Evolutionary conservation across 2,797 vertebrate genomes (phyloP), one percentile per base, ranked within the genome.

Genomic region (Alca torda): DNA sequence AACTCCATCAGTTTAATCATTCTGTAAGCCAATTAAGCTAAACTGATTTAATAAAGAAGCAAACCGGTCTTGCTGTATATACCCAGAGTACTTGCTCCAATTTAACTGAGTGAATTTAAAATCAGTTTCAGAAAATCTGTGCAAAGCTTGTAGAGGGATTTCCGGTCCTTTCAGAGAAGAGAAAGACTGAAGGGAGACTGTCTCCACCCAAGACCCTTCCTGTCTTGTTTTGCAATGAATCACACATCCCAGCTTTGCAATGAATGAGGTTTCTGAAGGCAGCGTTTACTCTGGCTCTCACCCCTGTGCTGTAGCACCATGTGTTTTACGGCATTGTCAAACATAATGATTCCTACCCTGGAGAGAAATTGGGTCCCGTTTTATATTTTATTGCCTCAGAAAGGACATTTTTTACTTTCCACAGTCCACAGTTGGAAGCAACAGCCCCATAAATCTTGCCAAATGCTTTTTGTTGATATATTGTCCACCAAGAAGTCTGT

Each of bases 391-490:
- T 96, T 97, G 96, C 97, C 96, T 95, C 92, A 90, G 96, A 98
- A 98, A 96, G 96, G 97, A 97, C 97, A 98, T 98, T 98, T 98
- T 98, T 98, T 98, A 97, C 95, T 95, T 98, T 92, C 94, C 93
- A 86, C 89, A 78, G 93, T 90, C 96, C 69, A 80, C 89, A 95
- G 96, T 92, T 90, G 81, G 91, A 96, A 97, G 95, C 95, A 98
- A 96, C 89, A 92, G 89, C 72, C 84, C 53, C 17, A 97, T 98
- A 98, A 98, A 98, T 98, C 96, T 93, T 94, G 89, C 93, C 89
- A 94, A 96, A 97, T 94, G 96, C 53, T 97, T 96, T 86, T 60
- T 84, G n/a, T 91, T 97, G 97, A 98, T 97, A 89, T 96, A 98
- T 94, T 89, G 95, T 95, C 91, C 93, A 60, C 93, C 79, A 72